Evolutionary conservation across 92 coral and sea anemone genomes (phyloP), one percentile per base, ranked within the genome.

Genomic region (Parazoanthus darwini): DNA sequence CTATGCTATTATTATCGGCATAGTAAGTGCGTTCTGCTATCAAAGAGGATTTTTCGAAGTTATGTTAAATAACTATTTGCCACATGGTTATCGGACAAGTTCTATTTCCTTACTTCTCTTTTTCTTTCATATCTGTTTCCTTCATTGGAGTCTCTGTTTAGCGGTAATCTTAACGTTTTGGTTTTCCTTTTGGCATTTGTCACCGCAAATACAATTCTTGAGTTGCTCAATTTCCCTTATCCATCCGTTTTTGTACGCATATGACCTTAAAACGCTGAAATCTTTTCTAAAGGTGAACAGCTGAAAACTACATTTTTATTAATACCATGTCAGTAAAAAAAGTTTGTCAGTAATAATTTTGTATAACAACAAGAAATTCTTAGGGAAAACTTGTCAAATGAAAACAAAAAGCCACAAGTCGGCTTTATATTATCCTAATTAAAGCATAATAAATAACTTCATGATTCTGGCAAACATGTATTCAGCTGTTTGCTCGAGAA

Each of bases 231-330:
- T 73, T 29, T 54, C 83, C 8, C 43, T 80, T 8, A 18, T 80
- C 33, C 85, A 80, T 58, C 85, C 85, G 10, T 80, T 80, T 8
- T 56, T 80, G 48, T 80, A 80, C 36, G 85, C 85, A 11, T 80
- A 9, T 38, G 46, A 50, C 35, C 85, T 80, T 56, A 58, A 80
- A 35, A 80, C 85, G 5, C 29, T 80, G 1, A 80, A 20, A 58
- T 43, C 58, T 33, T 56, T 58, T 11, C 46, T 56, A 80, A 80
- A 35, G 68, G 58, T 14, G 10, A 16, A 16, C 85, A 80, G 9
- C 14, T 79, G 54, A 70, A 4, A 51, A 5, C 44, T 6, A 56
- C 63, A 78, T 48, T 78, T 78, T 44, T 1, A 13, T 54, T 4
- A 15, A 1, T 15, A 54, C 20, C 16, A 54, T 54, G 59, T 54